phyloP scores from a whole-genome alignment of 2,797 vertebrate genomes.

The Sebastes iracundus region DNA sequence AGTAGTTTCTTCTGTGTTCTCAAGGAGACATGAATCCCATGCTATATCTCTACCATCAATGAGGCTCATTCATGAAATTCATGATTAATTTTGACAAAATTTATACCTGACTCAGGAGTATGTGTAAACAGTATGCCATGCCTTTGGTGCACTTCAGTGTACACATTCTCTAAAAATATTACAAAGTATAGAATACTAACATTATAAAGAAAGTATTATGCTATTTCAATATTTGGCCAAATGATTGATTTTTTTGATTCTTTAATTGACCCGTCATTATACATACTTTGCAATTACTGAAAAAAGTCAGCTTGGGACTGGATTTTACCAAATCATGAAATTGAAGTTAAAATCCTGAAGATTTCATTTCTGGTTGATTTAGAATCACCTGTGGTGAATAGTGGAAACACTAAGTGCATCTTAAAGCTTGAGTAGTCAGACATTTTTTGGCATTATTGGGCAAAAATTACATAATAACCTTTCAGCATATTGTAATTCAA shows the following conservation, averaged over 20 bases:
- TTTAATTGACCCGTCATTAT: background rate
- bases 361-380: background rate
- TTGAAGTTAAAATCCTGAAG: background rate
- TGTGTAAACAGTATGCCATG: background rate
- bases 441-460: too few relatives aligned
- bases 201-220: background rate
- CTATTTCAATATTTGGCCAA: background rate
- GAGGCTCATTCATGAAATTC: background rate
- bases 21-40: background rate
- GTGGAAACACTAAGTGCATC: background rate
- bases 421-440: too few relatives aligned
- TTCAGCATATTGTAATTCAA: too few relatives aligned
- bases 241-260: background rate
- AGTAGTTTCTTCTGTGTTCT: background rate
- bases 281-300: background rate
- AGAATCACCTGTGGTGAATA: background rate
- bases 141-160: background rate
- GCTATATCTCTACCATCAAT: background rate
- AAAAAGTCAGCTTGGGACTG: background rate
- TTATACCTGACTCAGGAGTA: background rate
- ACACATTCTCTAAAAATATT: background rate
- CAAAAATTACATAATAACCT: too few relatives aligned
- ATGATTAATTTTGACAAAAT: background rate
- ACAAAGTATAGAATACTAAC: background rate
- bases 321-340: background rate